Percentiles rank a stretch among this genome's conserved stretches.
Evolutionary conservation across 2,888 invertebrate genomes (phyloP).

Genomic region (Drosophila recens): DNA sequence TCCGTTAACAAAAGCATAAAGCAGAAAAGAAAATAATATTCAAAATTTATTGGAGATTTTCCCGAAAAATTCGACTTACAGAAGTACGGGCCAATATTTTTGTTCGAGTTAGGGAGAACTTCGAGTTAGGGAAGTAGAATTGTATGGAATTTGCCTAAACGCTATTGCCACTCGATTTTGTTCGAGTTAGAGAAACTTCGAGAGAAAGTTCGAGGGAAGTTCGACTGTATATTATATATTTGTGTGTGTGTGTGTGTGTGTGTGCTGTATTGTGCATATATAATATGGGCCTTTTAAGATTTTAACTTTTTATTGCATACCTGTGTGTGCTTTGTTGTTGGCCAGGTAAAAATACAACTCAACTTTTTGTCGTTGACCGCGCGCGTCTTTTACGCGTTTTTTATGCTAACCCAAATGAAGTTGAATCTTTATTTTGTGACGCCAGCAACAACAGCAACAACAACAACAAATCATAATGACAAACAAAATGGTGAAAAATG

Average conservation of each 20-base stretch:
- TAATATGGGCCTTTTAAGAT: slow-evolving; percentile 68
- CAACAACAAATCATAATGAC: slow-evolving; percentile 23
- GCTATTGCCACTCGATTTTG: no score
- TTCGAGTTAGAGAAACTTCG: no score
- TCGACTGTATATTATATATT: not conserved
- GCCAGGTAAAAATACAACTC: slow-evolving; percentile 8
- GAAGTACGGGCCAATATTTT: no score
- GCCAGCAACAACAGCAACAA: slow-evolving; percentile 29
- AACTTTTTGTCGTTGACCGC: slow-evolving; percentile 53
- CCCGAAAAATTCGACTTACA: no score
- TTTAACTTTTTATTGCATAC: slow-evolving; percentile 72
- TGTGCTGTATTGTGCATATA: slow-evolving; percentile 45
- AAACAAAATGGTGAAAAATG: slow-evolving; percentile 34
- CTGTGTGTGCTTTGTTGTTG: slow-evolving; percentile 4
- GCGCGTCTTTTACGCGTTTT: slow-evolving; percentile 65
- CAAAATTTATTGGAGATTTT: no score
- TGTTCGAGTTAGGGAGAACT: no score
- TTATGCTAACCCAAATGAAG: slow-evolving; percentile 79
- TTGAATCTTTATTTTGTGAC: slow-evolving; percentile 62
- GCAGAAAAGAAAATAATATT: no score
- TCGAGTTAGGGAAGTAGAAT: no score
- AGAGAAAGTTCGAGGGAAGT: no score
- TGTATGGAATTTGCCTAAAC: no score
- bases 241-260: slow-evolving; percentile 22
- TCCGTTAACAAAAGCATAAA: no score